These are phyloP conservation scores for Tromatobia lineatoria DNA, from an alignment of 2,888 invertebrate genomes.

Conservation along the genomic window DNA sequence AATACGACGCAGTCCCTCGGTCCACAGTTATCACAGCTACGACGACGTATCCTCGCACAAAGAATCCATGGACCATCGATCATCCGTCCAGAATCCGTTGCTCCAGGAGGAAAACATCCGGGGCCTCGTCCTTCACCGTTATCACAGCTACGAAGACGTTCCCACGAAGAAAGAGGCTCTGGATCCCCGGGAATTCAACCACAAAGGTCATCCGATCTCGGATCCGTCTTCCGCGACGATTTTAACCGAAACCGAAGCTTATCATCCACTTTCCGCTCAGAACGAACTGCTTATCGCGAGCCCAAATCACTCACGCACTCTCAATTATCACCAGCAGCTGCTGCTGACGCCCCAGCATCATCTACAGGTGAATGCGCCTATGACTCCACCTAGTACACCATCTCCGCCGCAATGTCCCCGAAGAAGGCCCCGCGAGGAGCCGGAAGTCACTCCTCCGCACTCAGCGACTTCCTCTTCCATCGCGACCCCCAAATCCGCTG, in stretches of 20 bases:
- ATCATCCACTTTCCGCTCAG: slow-evolving; percentile 60
- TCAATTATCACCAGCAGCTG: slow-evolving; percentile 78
- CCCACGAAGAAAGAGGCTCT: slow-evolving; percentile 33
- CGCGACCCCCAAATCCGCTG: slow-evolving; percentile 64
- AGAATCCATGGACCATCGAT: slow-evolving; percentile 3
- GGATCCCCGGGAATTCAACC: slow-evolving; percentile 25
- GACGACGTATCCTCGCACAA: slow-evolving; percentile 55
- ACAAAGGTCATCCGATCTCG: background rate
- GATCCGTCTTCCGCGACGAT: slow-evolving; percentile 17
- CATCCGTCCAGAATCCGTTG: background rate
- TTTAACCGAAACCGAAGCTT: slow-evolving; percentile 23
- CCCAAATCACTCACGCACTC: slow-evolving; percentile 46
- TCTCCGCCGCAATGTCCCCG: slow-evolving; percentile 89
- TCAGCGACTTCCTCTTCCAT: slow-evolving; percentile 71
- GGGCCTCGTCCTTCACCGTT: slow-evolving; percentile 79
- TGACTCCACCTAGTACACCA: slow-evolving; percentile 92
- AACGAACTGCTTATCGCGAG: slow-evolving; percentile 44
- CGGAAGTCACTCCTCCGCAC: slow-evolving; percentile 68
- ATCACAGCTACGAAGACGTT: slow-evolving; percentile 61
- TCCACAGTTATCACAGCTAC: slow-evolving; percentile 73
- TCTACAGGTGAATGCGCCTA: slow-evolving; percentile 86
- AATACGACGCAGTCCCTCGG: slow-evolving; percentile 79
- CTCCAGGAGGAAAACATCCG: slow-evolving; percentile 56
- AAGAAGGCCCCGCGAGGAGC: slow-evolving; percentile 83
- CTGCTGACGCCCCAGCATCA: slow-evolving; percentile 80